Percentiles rank a stretch among this genome's conserved stretches.
Conservation (phyloP, 2,797 vertebrate species). For the Nyctibius grandis region DNA sequence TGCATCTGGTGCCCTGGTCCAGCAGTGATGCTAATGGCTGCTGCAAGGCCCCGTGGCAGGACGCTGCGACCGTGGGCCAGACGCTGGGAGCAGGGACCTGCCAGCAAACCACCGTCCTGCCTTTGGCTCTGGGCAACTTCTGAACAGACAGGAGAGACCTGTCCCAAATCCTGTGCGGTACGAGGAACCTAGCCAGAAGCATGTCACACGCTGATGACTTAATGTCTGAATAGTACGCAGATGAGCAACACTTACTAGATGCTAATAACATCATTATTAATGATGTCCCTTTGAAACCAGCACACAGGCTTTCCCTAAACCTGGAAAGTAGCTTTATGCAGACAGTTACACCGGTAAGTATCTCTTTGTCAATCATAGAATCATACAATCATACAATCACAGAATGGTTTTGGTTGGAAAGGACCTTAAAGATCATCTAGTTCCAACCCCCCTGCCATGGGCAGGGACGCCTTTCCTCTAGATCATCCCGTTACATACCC, state of each 20-base stretch:
- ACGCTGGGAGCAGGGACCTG: background rate
- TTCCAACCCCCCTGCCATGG: no score
- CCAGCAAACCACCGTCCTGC: background rate
- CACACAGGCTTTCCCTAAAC: background rate
- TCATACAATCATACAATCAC: no score
- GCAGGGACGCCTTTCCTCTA: no score
- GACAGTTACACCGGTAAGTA: background rate
- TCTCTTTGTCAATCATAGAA: background rate
- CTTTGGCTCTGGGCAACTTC: background rate
- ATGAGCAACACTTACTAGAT: background rate
- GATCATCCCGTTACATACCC: background rate
- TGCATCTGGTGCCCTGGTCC: background rate
- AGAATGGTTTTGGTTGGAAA: no score
- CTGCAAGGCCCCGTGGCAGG: background rate
- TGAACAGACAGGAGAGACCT: conserved; percentile 20
- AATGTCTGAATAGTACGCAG: background rate
- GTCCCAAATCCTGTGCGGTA: background rate
- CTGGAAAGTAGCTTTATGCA: background rate
- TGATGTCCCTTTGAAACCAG: background rate
- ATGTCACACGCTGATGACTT: background rate
- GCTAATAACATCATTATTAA: background rate
- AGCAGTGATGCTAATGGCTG: background rate
- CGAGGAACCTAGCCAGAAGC: background rate
- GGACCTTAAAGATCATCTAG: no score
- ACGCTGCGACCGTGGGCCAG: background rate